These are phyloP conservation scores for Cecropterus lyciades DNA, from an alignment of 1,140 invertebrate genomes.

Conservation along the genomic window DNA sequence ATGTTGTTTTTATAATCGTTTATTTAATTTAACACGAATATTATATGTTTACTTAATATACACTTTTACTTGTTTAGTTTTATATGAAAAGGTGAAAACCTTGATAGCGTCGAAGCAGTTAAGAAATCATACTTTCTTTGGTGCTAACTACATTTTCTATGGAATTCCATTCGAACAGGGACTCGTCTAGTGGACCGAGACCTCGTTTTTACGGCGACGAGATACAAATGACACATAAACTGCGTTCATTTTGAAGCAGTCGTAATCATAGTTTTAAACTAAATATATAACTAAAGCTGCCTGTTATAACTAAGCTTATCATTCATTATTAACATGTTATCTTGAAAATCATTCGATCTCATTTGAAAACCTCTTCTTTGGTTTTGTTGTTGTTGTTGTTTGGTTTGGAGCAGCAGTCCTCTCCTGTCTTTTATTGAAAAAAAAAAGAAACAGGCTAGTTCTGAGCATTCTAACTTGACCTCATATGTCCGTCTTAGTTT, in stretches of 20 bases:
- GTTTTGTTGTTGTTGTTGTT: too few relatives aligned
- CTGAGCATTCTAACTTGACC: too few relatives aligned
- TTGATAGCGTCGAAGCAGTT: not conserved
- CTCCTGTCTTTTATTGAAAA: too few relatives aligned
- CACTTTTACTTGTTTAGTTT: not conserved
- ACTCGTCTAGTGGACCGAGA: slow-evolving; percentile 9
- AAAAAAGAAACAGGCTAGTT: too few relatives aligned
- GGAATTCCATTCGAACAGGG: slow-evolving; percentile 2
- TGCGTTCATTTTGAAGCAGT: not conserved
- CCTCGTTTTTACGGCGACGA: not conserved
- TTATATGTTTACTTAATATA: not conserved
- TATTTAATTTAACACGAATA: too few relatives aligned
- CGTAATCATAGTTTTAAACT: not conserved
- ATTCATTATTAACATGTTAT: not conserved
- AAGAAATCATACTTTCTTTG: slow-evolving; percentile 21
- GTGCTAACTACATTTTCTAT: slow-evolving; percentile 14
- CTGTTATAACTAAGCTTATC: not conserved
- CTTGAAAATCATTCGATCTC: too few relatives aligned
- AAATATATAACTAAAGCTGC: not conserved
- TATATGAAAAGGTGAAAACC: not conserved
- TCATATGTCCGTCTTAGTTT: too few relatives aligned
- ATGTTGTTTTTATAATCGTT: too few relatives aligned
- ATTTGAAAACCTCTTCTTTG: too few relatives aligned
- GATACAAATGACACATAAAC: not conserved
- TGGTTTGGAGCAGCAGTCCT: too few relatives aligned